Evolutionary conservation across 2,113 vertebrate genomes (phyloP).

Genomic region (Microcebus griseorufus): DNA sequence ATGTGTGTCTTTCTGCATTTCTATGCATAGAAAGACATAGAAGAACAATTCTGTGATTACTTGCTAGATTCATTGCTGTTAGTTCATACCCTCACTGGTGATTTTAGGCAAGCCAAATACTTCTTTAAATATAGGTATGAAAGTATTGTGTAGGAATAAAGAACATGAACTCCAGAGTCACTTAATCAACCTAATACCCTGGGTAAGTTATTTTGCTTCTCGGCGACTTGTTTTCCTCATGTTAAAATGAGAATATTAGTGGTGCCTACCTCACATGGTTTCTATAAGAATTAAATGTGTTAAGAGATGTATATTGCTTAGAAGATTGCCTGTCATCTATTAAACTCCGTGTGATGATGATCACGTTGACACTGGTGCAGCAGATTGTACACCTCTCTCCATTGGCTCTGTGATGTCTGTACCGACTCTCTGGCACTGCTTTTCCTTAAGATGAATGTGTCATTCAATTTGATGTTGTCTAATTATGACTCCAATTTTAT

Average conservation of each 20-base stretch:
- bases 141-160: neutral
- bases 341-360: neutral
- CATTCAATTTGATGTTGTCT: neutral
- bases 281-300: neutral
- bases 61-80: neutral
- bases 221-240: neutral
- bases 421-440: too few relatives aligned
- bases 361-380: fast-evolving
- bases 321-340: too few relatives aligned
- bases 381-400: too few relatives aligned
- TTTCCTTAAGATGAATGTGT: neutral
- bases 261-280: neutral
- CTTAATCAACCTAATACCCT: fast-evolving
- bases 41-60: too few relatives aligned
- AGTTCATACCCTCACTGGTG: neutral
- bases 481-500: neutral
- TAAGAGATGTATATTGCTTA: neutral
- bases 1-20: neutral
- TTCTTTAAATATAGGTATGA: neutral
- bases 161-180: neutral
- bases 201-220: neutral
- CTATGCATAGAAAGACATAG: neutral
- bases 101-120: neutral
- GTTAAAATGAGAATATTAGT: neutral
- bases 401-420: neutral